These are phyloP conservation scores for Pygathrix nemaeus DNA, from an alignment of 2,113 vertebrate species.

Conservation along the genomic window DNA sequence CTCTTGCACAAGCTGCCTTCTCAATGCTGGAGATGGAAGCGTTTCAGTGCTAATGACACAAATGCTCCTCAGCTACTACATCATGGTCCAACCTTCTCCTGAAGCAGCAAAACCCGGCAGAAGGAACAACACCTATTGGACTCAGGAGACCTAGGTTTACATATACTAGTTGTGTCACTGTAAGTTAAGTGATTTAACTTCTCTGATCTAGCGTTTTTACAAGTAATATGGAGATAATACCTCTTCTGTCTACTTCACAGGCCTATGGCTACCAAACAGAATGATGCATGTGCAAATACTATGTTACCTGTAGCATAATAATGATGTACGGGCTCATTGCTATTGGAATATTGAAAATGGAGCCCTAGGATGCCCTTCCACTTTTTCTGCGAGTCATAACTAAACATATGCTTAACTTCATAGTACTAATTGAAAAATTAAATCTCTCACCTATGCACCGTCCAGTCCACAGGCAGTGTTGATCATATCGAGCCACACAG, in stretches of 20 bases:
- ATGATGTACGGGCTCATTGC: neutral
- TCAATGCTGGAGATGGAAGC: neutral
- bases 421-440: neutral
- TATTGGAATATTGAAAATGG: neutral
- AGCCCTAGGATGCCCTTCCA: neutral
- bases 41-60: neutral
- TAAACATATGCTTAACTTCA: neutral
- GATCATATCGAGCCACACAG: slow-evolving; percentile 94
- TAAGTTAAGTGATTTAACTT: neutral
- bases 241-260: neutral
- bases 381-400: neutral
- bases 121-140: neutral
- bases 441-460: slow-evolving; percentile 90
- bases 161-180: neutral
- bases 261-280: neutral
- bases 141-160: neutral
- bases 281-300: neutral
- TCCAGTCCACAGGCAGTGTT: slow-evolving; percentile 95
- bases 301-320: neutral
- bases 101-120: neutral
- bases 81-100: neutral
- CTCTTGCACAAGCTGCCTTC: neutral
- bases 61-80: neutral
- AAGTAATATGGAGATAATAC: neutral
- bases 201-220: neutral